Conservation (phyloP, 2,888 invertebrate genomes). For the Philopedon plagiatum region DNA sequence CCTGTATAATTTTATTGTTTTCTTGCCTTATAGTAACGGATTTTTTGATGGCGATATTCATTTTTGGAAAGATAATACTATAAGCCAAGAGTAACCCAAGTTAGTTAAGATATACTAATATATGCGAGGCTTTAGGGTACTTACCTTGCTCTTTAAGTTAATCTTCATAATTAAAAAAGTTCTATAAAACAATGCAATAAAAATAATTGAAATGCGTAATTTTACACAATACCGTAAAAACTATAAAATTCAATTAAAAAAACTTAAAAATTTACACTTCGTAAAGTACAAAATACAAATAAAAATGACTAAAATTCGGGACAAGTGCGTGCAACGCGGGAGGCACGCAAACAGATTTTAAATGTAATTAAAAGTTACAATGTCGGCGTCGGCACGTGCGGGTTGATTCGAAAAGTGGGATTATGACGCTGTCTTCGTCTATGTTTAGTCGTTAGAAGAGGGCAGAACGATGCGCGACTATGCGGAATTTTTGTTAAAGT, state of each 20-base stretch:
- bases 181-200: too few relatives aligned
- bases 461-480: neutral
- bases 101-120: too few relatives aligned
- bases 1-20: too few relatives aligned
- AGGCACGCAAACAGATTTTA: neutral
- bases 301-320: neutral
- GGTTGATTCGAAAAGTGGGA: neutral
- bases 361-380: neutral
- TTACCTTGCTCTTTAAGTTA: neutral
- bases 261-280: too few relatives aligned
- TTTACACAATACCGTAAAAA: too few relatives aligned
- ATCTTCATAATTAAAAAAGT: neutral
- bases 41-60: too few relatives aligned
- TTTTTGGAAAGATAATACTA: too few relatives aligned
- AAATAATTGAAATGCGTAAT: too few relatives aligned
- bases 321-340: neutral
- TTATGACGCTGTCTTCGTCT: neutral
- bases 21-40: too few relatives aligned
- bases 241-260: too few relatives aligned
- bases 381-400: neutral
- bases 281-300: neutral
- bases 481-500: neutral
- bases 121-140: neutral
- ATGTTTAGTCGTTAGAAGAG: neutral
- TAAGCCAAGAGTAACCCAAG: too few relatives aligned